Evolutionary conservation across 2,888 invertebrate genomes (phyloP), one percentile per base, ranked within the genome.

Genomic region (Orthonychiurus folsomi): DNA sequence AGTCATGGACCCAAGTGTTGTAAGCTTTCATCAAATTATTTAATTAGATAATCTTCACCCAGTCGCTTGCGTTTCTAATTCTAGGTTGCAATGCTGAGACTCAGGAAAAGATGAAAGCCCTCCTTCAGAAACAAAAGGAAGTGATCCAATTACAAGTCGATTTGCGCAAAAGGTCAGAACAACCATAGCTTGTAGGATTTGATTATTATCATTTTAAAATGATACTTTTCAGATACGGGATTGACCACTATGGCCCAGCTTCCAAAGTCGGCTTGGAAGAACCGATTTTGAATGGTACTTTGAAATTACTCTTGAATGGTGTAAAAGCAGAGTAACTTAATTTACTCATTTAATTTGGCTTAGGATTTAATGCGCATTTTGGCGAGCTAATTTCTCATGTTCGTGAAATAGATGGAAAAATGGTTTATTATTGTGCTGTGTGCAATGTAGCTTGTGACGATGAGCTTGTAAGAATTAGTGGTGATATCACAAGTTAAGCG

Each of bases 391-490:
- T 50, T 20, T 27, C 52, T 20, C 53, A 21, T 53, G 60, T 50
- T 5, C 20, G 53, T 53, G 60, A 60, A 20, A 56, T 23, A n/a
- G 50, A 52, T 53, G 60, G 60, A 9, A 52, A 53, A 53, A 24
- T 60, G 60, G 37, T 26, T 2, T 60, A 28, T 23, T 53, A 60
- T 24, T 60, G 60, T 25, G 5, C 60, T 3, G n/a, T n/a, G 18
- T 60, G 60, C 27, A 23, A 60, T 15, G 52, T 60, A 2, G 23
- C 60, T 50, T 23, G 53, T 20, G 27, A 50, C 18, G n/a, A 56
- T 52, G 53, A 60, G 26, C 18, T 60, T 52, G 60, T 60, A 27
- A 60, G 37, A 37, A n/a, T 56, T 56, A n/a, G n/a, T n/a, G n/a
- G n/a, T n/a, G n/a, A n/a, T n/a, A n/a, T 20, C 20, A n/a, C 3